phyloP scores from a whole-genome alignment of 2,113 vertebrate species.

The Trichechus manatus region DNA sequence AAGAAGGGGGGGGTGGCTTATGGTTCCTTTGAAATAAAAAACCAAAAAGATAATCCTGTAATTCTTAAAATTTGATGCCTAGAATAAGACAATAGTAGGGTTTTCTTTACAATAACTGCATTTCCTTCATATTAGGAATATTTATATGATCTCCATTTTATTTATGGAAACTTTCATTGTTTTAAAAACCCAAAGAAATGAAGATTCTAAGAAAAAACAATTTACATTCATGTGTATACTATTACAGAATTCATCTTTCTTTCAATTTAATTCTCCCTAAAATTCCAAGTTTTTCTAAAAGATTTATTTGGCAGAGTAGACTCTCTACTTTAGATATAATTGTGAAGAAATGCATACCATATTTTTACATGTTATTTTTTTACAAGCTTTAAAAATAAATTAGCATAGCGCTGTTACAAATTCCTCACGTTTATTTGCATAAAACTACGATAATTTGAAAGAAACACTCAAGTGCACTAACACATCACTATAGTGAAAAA shows the following conservation, averaged over 20 bases:
- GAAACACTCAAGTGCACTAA: conserved; percentile 9
- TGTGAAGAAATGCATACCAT: conserved; percentile 51
- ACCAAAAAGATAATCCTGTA: neutral
- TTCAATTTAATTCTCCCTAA: conserved; percentile 53
- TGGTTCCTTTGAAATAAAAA: neutral
- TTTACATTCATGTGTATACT: neutral
- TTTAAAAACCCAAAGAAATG: conserved; percentile 42
- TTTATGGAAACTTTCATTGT: neutral
- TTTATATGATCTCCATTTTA: conserved; percentile 21
- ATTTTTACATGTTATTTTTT: too few species aligned
- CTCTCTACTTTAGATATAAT: conserved; percentile 52
- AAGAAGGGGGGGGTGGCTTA: neutral
- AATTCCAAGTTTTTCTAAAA: conserved; percentile 66
- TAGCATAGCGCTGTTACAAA: too few species aligned
- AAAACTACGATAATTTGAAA: neutral
- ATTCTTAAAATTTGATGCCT: conserved; percentile 10
- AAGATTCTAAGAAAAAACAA: conserved; percentile 39
- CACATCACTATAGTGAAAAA: conserved; percentile 59
- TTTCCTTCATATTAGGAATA: neutral
- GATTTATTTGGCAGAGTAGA: conserved; percentile 22
- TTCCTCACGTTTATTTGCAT: too few species aligned
- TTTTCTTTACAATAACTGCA: neutral
- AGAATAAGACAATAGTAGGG: neutral
- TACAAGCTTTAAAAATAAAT: too few species aligned
- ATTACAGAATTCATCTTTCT: neutral